Base-by-base conservation (phyloP, 37 sponge, comb jelly and placozoan genomes). In the Ianthella basta region DNA sequence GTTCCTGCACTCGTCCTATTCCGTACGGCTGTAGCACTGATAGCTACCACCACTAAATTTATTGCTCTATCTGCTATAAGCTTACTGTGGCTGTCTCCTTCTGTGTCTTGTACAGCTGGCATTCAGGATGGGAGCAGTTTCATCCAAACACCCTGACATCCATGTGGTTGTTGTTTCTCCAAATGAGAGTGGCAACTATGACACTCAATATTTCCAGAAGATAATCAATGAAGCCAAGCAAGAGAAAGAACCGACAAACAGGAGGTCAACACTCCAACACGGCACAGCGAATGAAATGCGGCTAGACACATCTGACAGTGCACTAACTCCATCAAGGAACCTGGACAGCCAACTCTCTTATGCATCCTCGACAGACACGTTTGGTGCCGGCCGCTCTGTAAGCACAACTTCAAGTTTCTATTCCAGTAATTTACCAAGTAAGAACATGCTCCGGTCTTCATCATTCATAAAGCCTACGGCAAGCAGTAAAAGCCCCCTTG, bases 141-240 rank as follows among this genome's bases (percentile, higher is more conserved):
- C 75, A 27, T 91, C 91, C 0, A 69, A 59, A n/a, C 82, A 83
- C 44, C 88, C 86, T 25, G 86, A 88, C 54, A 86, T 88, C 4
- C 88, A 88, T 38, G 88, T 92, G 39, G 88, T 92, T 29, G 83
- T 92, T 25, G 88, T 88, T 12, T 75, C 78, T 20, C 78, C 78
- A 27, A 61, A 12, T 10, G 64, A 61, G 64, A 10, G 29, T 27
- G 64, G 64, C 24, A n/a, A 27, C 64, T 61, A 61, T 12, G 64
- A 61, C 64, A 27, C 64, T 61, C 34, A 29, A 4, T 69, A 69
- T 35, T 35, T 69, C 6, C 70, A 69, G 70, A 69, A 32, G 18
- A 69, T 69, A n/a, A 69, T 69, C 29, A 69, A 12, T 16, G 70
- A 69, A 32, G 29, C 70, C 33, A n/a, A 69, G 70, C 29, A 18